phyloP scores from a whole-genome alignment of 2,797 vertebrate species.

The Microchirus variegatus region DNA sequence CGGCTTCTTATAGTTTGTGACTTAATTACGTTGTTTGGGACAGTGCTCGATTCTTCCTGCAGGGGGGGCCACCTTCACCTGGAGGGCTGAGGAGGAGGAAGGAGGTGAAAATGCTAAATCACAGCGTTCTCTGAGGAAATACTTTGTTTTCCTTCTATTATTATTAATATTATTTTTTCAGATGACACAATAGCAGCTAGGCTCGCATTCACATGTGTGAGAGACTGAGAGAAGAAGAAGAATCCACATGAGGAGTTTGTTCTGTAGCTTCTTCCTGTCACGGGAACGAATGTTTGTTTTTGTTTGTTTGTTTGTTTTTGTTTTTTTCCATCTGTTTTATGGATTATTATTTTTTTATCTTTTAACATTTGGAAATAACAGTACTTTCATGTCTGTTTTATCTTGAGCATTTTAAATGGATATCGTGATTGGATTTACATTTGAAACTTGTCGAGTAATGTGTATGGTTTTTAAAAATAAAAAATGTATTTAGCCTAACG shows the following conservation, averaged over 20 bases:
- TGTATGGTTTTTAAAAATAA: slow-evolving; percentile 92
- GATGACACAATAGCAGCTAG: slow-evolving; percentile 74
- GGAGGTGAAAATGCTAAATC: slow-evolving; percentile 50
- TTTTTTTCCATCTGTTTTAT: slow-evolving; percentile 82
- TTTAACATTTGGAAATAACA: slow-evolving; percentile 88
- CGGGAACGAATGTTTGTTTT: slow-evolving; percentile 87
- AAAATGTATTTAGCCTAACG: slow-evolving; percentile 87
- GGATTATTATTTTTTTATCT: slow-evolving; percentile 84
- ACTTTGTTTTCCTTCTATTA: slow-evolving; percentile 60
- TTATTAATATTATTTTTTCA: slow-evolving; percentile 10
- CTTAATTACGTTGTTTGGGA: slow-evolving; percentile 63
- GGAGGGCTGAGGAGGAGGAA: slow-evolving; percentile 13
- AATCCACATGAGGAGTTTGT: slow-evolving; percentile 78
- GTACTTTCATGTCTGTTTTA: slow-evolving; percentile 86
- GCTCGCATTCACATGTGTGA: slow-evolving; percentile 71
- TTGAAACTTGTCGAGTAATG: slow-evolving; percentile 89
- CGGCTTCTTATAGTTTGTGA: slow-evolving; percentile 71
- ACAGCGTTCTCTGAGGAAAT: slow-evolving; percentile 55
- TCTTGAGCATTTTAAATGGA: slow-evolving; percentile 89
- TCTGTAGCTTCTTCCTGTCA: slow-evolving; percentile 86
- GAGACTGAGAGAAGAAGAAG: slow-evolving; percentile 62
- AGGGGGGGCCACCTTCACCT: slow-evolving; percentile 51
- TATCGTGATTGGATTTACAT: slow-evolving; percentile 90
- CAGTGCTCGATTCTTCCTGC: slow-evolving; percentile 67
- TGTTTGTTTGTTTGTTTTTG: slow-evolving; percentile 80